These are phyloP conservation scores for Limanda limanda DNA, from an alignment of 2,113 vertebrate species.

Conservation along the genomic window DNA sequence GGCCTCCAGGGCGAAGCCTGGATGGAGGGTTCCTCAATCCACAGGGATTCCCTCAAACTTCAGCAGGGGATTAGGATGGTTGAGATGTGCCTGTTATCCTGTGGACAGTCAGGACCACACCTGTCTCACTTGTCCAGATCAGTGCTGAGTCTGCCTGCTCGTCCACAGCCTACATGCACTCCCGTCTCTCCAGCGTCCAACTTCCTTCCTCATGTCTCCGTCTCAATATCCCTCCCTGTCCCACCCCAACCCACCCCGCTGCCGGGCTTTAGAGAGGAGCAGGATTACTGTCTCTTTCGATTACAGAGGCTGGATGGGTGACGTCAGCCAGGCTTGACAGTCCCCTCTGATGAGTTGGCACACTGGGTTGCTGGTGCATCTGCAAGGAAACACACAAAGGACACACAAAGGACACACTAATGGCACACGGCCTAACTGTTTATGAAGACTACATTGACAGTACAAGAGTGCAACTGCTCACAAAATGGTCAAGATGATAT, in stretches of 20 bases:
- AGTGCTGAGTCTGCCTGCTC: slow-evolving; percentile 10
- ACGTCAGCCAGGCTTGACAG: slow-evolving; percentile 75
- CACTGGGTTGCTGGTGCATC: slow-evolving; percentile 52
- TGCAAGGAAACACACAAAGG: slow-evolving; percentile 33
- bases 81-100: slow-evolving; percentile 4
- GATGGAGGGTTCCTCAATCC: slow-evolving; percentile 14
- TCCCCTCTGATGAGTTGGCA: slow-evolving; percentile 67
- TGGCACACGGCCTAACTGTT: neutral
- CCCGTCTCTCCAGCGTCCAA: slow-evolving; percentile 23
- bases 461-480: neutral
- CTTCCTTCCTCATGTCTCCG: slow-evolving; percentile 57
- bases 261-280: slow-evolving; percentile 79
- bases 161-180: slow-evolving; percentile 22
- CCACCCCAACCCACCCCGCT: slow-evolving; percentile 35
- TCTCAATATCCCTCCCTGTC: slow-evolving; percentile 48
- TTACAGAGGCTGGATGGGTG: slow-evolving; percentile 76
- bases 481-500: neutral
- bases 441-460: neutral
- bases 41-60: slow-evolving; percentile 22
- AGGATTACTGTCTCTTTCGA: slow-evolving; percentile 85
- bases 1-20: slow-evolving; percentile 77
- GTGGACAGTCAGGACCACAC: slow-evolving; percentile 10
- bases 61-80: slow-evolving; percentile 15
- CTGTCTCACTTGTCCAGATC: slow-evolving; percentile 26
- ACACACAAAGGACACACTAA: slow-evolving; percentile 36